Conservation (phyloP, 1,140 invertebrate genomes). For the Archivesica marissinica region DNA sequence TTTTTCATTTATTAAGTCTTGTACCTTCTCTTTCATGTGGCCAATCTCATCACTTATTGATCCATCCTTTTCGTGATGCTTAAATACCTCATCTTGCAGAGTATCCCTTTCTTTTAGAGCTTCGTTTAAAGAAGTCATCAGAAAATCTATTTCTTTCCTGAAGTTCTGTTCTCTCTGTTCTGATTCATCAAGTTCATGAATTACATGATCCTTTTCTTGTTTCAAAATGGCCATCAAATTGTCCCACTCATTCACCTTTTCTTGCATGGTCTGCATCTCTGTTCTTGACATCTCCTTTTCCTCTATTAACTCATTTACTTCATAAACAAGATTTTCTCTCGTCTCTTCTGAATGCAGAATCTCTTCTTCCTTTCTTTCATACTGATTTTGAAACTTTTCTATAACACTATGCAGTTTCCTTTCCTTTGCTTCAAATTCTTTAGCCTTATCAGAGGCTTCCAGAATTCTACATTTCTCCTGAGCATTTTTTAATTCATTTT, state of each 20-base stretch:
- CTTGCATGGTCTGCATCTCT: slow-evolving; percentile 66
- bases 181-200: slow-evolving; percentile 76
- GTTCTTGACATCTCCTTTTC: slow-evolving; percentile 69
- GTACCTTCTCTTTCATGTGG: slow-evolving; percentile 73
- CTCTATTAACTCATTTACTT: slow-evolving; percentile 70
- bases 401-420: slow-evolving; percentile 57
- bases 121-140: slow-evolving; percentile 74
- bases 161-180: slow-evolving; percentile 73
- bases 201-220: slow-evolving; percentile 76
- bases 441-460: slow-evolving; percentile 25
- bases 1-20: slow-evolving; percentile 73
- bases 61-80: slow-evolving; percentile 69
- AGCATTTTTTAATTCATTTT: slow-evolving; percentile 37
- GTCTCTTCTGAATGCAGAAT: slow-evolving; percentile 48
- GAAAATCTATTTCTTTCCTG: slow-evolving; percentile 78
- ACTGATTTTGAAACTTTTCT: slow-evolving; percentile 62
- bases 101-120: slow-evolving; percentile 76
- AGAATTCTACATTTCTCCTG: slow-evolving; percentile 53
- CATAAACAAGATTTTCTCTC: slow-evolving; percentile 63
- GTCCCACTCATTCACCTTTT: slow-evolving; percentile 88
- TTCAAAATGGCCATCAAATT: slow-evolving; percentile 80
- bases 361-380: slow-evolving; percentile 58
- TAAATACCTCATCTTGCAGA: slow-evolving; percentile 77
- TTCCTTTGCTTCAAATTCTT: slow-evolving; percentile 52
- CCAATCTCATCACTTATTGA: slow-evolving; percentile 67